Base-by-base conservation (phyloP, 2,888 invertebrate genomes). In the Oscheius sp. region DNA sequence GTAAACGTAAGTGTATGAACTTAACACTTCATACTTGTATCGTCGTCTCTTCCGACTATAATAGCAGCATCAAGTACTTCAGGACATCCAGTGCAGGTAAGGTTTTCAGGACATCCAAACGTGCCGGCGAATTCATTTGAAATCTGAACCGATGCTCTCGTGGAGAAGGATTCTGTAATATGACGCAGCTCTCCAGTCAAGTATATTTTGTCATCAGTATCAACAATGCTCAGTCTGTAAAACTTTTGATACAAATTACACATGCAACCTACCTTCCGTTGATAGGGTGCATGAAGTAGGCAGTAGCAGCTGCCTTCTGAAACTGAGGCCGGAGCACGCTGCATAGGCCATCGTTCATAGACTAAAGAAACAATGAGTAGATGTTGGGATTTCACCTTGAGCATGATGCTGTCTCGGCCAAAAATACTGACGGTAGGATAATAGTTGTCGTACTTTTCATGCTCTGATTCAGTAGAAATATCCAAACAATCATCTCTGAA, bases 401-500 rank as follows among this genome's bases (percentile, higher is more conserved):
- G 55, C 79, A 84, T 81, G 11, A 83, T 80, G 9, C 82, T 78
- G 48, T 84, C 84, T 1, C 79, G 73, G 9, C 84, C 84, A 72
- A 84, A 84, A 65, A 84, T 83, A 47, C 77, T 81, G 0, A 83
- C 75, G 10, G 82, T 80, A 10, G 84, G 84, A 74, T 81, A 84
- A 60, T 76, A 84, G 13, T 72, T 72, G 37, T 79, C 60, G 50
- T 78, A 82, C 13, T 62, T 78, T 35, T 76, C 74, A 58, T 84
- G 82, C 33, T 81, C 59, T 21, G 78, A 76, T 74, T 84, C 84
- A 0, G 84, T 83, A 0, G 84, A 79, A 62, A 80, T 76, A 58
- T 84, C 84, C 48, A 84, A 71, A 55, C 84, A 84, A 73, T 84
- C 84, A 75, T 84, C 84, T 50, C 84, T 72, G 53, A 53, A 60